Evolutionary conservation across 2,797 vertebrate genomes (phyloP).

Genomic region (Heterohyrax brucei): DNA sequence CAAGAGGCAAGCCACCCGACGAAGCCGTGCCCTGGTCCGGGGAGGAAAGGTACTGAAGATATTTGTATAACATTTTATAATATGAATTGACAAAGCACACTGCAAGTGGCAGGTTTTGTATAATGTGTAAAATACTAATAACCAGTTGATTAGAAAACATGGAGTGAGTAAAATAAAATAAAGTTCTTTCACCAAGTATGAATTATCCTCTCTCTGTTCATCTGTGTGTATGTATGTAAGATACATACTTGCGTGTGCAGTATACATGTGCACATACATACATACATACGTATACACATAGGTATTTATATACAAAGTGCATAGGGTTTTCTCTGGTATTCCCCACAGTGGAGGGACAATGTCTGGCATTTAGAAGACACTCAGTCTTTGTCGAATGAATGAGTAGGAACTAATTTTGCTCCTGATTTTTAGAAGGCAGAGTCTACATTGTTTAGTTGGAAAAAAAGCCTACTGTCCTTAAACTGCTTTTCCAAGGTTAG

Average conservation of each 20-base stretch:
- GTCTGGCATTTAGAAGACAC: not conserved
- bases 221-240: not conserved
- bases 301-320: not conserved
- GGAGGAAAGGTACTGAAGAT: not conserved
- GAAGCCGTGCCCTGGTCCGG: not conserved
- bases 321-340: not conserved
- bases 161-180: constrained; percentile 24
- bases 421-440: constrained; percentile 20
- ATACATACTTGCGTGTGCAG: not conserved
- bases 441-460: not conserved
- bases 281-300: not conserved
- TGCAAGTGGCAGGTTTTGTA: not conserved
- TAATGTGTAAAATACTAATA: not conserved
- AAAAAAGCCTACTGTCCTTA: constrained; percentile 23
- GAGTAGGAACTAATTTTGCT: constrained; percentile 36
- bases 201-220: not conserved
- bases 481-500: not conserved
- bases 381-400: not conserved
- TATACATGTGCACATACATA: too few species aligned
- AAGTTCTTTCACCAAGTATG: not conserved
- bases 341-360: not conserved
- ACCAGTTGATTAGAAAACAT: not conserved
- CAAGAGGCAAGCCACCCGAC: not conserved
- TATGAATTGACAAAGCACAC: not conserved
- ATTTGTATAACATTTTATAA: not conserved